Conservation (phyloP, 64 coral and sea anemone species). For the Cladopsammia gracilis region DNA sequence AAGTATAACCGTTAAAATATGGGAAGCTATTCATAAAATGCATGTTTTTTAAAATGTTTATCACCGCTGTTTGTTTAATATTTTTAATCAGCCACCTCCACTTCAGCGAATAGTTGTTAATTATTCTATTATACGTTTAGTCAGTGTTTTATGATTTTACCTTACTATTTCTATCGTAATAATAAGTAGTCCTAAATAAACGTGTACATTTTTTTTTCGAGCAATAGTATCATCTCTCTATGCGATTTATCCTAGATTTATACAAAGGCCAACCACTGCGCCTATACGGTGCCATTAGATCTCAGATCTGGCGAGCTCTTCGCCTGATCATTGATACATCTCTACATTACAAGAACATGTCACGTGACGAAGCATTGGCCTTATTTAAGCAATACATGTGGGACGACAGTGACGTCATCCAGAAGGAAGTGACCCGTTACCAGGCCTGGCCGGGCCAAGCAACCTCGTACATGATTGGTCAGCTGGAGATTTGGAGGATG, state of each 20-base stretch:
- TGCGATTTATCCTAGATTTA: slow-evolving; percentile 11
- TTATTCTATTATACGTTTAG: no score
- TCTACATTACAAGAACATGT: slow-evolving; percentile 65
- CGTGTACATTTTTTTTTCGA: no score
- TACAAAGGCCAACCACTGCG: slow-evolving; percentile 38
- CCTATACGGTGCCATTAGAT: slow-evolving; percentile 43
- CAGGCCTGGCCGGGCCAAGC: slow-evolving; percentile 68
- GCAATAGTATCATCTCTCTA: neutral
- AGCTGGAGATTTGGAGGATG: slow-evolving; percentile 57
- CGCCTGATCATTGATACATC: slow-evolving; percentile 60
- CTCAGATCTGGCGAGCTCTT: slow-evolving; percentile 67
- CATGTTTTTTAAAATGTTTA: no score
- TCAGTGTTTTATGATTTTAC: no score
- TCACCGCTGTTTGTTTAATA: no score
- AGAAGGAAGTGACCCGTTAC: slow-evolving; percentile 59
- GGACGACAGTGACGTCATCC: slow-evolving; percentile 48
- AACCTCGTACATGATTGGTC: slow-evolving; percentile 67
- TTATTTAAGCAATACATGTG: slow-evolving; percentile 62
- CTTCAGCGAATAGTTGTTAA: no score
- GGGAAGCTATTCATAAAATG: no score
- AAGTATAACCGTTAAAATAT: no score
- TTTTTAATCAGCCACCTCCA: no score
- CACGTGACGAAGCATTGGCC: slow-evolving; percentile 49
- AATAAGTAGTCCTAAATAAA: no score
- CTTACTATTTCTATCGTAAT: no score